Evolutionary conservation across 2,888 invertebrate species (phyloP).

Genomic region (Terebella lapidaria): DNA sequence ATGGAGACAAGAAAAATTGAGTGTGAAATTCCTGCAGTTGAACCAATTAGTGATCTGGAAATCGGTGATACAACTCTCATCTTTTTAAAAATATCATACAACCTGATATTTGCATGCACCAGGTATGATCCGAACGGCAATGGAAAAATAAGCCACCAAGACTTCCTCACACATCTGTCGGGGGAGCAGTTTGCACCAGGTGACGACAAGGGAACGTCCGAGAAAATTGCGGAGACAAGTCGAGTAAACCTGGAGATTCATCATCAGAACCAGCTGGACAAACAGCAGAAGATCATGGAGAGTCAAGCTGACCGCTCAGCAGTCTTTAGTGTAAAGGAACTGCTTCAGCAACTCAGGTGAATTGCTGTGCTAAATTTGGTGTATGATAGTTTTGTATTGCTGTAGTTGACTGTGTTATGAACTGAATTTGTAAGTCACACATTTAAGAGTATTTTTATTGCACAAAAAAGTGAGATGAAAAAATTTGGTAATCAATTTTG

Average conservation of each 20-base stretch:
- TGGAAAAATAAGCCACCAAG: slow-evolving; percentile 40
- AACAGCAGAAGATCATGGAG: slow-evolving; percentile 41
- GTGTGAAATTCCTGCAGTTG: too few relatives aligned
- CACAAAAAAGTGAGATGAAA: too few relatives aligned
- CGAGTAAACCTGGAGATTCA: slow-evolving; percentile 33
- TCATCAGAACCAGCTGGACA: slow-evolving; percentile 33
- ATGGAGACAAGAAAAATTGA: too few relatives aligned
- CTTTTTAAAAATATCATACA: neutral
- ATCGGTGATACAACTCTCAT: neutral
- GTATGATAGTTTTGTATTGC: too few relatives aligned
- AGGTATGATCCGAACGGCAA: slow-evolving; percentile 41
- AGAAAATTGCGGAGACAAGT: slow-evolving; percentile 38
- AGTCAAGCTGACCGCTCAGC: slow-evolving; percentile 38
- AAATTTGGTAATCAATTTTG: too few relatives aligned
- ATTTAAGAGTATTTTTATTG: too few relatives aligned
- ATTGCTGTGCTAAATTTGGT: too few relatives aligned
- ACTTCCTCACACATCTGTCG: slow-evolving; percentile 40
- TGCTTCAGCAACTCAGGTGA: slow-evolving; percentile 42
- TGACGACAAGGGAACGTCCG: slow-evolving; percentile 39
- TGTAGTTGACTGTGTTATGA: too few relatives aligned
- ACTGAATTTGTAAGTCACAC: too few relatives aligned
- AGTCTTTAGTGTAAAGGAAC: slow-evolving; percentile 35
- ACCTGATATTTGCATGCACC: neutral
- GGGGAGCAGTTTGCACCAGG: slow-evolving; percentile 42
- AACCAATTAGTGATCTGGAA: too few relatives aligned